These are phyloP conservation scores for Aporophyla lueneburgensis DNA, from an alignment of 2,888 invertebrate species.

Conservation along the genomic window DNA sequence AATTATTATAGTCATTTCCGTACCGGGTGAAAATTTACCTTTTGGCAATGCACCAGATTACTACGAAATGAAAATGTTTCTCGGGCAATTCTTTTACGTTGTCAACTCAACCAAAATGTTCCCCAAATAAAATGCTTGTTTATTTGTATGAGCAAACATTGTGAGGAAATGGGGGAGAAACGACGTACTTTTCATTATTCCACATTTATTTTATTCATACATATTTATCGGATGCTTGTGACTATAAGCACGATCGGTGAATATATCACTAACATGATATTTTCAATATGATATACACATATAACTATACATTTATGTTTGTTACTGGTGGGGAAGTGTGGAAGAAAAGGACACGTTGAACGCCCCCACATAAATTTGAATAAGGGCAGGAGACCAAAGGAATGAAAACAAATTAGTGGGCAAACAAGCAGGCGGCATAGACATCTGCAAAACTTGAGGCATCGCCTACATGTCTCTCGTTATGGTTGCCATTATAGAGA, in stretches of 20 bases:
- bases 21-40: conserved; percentile 38
- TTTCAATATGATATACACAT: no score
- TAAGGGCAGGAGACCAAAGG: no score
- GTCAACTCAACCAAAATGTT: conserved; percentile 35
- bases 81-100: conserved; percentile 31
- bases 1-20: conserved; percentile 37
- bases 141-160: conserved; percentile 44
- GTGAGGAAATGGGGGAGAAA: conserved; percentile 58
- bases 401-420: neutral
- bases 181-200: conserved; percentile 45
- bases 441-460: no score
- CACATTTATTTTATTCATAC: conserved; percentile 64
- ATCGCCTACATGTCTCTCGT: no score
- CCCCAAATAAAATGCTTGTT: conserved; percentile 40
- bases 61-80: conserved; percentile 33
- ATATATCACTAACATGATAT: neutral
- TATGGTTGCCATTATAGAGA: neutral
- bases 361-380: no score
- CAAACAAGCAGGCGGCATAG: neutral
- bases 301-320: neutral
- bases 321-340: neutral
- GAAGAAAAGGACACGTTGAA: no score
- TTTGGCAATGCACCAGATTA: conserved; percentile 57
- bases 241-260: conserved; percentile 44
- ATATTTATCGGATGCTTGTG: conserved; percentile 64